Base-by-base conservation (phyloP, 2,888 invertebrate genomes). In the Iselma pallidipennis region DNA sequence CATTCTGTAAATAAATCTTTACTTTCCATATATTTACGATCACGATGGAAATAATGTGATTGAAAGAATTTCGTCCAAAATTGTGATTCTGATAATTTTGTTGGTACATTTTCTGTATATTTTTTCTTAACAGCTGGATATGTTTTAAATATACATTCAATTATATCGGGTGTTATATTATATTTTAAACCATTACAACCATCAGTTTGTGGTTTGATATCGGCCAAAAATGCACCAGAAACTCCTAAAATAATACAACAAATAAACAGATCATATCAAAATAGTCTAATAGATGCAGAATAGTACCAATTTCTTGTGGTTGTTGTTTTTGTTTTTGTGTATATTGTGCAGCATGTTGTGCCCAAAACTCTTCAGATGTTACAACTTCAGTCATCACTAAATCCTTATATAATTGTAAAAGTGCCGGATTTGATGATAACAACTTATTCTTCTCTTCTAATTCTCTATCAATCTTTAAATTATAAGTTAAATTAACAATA, bases 1-100 rank as follows among this genome's bases (percentile, higher is more conserved):
- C 98, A 99, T 83, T 98, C 98, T 21, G 96, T 93, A 80, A 99
- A 99, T 61, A 98, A 86, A 82, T 99, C 98, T 84, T 98, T 96
- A 76, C 91, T 92, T 69, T 93, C 92, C 19, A 92, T 89, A 71
- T 92, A 92, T 71, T 95, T 91, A 59, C 95, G 90, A 83, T 96
- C 95, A 72, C 87, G 89, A 83, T 98, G 98, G 85, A 94, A 95
- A 84, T 99, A 99, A 85, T 99, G 98, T 14, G 98, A 98, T 80
- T 99, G 98, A 84, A 99, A 99, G 83, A 99, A 99, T 78, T 96
- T 94, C 12, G 96, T 96, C 99, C 99, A 99, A 83, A 99, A 99
- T 77, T 98, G 97, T 0, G 94, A 89, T 83, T 99, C 99, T 0
- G 92, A 89, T 88, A 98, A 87, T 84, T 96, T 95, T 66, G 91